Evolutionary conservation across 2,888 invertebrate species (phyloP), one percentile per base, ranked within the genome.

Genomic region (Netelia virgata): DNA sequence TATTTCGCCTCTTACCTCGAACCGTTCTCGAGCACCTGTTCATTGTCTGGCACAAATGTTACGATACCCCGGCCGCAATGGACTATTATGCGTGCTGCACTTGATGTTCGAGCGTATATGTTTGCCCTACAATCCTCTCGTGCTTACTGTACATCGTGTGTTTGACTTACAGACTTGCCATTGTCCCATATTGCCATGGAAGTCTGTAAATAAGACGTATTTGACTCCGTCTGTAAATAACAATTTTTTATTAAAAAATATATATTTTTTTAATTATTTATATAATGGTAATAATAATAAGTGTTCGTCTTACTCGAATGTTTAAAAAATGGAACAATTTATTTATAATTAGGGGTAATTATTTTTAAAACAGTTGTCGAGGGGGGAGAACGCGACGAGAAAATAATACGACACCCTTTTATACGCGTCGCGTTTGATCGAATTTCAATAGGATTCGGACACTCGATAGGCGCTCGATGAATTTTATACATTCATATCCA

Each of bases 401-500:
- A 5, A 28, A 28, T 28, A 28, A 87, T 85, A 82, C 82, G 84
- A 86, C n/a, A 81, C 80, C 36, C 18, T 16, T 43, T n/a, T 57
- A 6, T 14, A 18, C 41, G 53, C 50, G 77, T 72, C 59, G 57
- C 57, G 81, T 86, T 87, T 87, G 89, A 90, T 90, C 86, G 88
- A 69, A 89, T 90, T 90, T 88, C 90, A 87, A 87, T 90, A 87
- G 72, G 84, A 74, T 76, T 75, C 84, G 86, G 88, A 87, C 86
- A 90, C 75, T 63, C 77, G 81, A 88, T 85, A 88, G 74, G 28
- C 28, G 28, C 81, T 18, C 63, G 78, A 47, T 47, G 14, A 10
- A 16, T 47, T 66, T 41, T 64, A 70, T 47, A 47, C 10, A 47
- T 47, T 47, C 11, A 47, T 47, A 14, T 3, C 6, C 14, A 1